Evolutionary conservation across 2,113 vertebrate genomes (phyloP).

Genomic region (Girardinichthys multiradiatus): DNA sequence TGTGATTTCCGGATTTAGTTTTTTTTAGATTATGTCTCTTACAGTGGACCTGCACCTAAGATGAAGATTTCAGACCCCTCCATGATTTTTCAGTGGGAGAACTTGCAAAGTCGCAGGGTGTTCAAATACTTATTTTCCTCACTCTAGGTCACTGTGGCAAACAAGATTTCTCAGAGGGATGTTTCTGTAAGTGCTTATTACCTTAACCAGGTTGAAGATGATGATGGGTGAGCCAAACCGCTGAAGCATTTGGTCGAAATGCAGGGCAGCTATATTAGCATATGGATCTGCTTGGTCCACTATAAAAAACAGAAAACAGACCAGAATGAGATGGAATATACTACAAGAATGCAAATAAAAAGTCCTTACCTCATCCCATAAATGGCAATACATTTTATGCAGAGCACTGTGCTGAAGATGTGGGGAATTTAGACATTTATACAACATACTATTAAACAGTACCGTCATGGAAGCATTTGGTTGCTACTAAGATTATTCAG

Average conservation of each 20-base stretch:
- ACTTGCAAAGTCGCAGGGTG: no score
- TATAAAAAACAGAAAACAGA: background rate
- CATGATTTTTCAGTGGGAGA: no score
- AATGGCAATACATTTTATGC: no score
- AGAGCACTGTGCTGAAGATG: no score
- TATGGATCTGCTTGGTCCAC: conserved; percentile 99
- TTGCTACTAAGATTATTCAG: background rate
- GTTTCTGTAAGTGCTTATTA: conserved; percentile 54
- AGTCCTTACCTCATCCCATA: no score
- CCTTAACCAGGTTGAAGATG: conserved; percentile 98
- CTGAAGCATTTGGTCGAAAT: conserved; percentile 99
- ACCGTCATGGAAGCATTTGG: background rate
- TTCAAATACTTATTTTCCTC: no score
- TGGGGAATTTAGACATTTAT: background rate
- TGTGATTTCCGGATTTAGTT: no score
- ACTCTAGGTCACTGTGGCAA: no score
- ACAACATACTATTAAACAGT: background rate
- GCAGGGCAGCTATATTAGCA: conserved; percentile 90
- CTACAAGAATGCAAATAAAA: no score
- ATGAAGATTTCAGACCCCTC: no score
- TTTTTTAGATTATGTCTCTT: no score
- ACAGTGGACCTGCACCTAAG: no score
- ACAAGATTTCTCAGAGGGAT: background rate
- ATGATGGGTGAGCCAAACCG: conserved; percentile 97
- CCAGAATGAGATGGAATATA: background rate